Evolutionary conservation across 2,113 vertebrate genomes (phyloP).

Genomic region (Cacatua alba): DNA sequence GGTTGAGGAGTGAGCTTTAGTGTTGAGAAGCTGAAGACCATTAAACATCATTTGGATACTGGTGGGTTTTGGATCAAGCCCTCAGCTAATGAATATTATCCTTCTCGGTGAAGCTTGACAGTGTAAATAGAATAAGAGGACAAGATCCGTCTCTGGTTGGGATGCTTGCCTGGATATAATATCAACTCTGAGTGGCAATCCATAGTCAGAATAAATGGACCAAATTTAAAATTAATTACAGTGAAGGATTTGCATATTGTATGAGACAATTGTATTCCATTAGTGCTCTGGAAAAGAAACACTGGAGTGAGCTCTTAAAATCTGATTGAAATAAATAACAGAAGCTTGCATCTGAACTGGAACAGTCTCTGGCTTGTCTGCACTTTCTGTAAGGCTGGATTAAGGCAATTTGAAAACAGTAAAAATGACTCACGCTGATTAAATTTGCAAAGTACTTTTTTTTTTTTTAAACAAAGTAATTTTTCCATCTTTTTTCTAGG

Average conservation of each 20-base stretch:
- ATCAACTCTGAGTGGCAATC: neutral
- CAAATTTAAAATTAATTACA: constrained; percentile 23
- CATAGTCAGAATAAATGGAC: neutral
- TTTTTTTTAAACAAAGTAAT: neutral
- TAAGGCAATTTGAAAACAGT: neutral
- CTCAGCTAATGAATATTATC: neutral
- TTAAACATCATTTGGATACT: neutral
- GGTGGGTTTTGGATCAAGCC: neutral
- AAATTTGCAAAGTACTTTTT: neutral
- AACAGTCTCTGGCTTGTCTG: neutral
- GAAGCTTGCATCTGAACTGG: neutral
- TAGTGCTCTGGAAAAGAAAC: constrained; percentile 11
- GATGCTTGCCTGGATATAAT: neutral
- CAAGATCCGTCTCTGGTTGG: neutral
- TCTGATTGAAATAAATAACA: constrained; percentile 10
- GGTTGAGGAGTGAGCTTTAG: neutral
- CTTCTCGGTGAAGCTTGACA: neutral
- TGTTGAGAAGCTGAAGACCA: neutral
- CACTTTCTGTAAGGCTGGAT: neutral
- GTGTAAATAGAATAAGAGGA: neutral
- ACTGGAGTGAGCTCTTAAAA: neutral
- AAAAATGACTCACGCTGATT: neutral
- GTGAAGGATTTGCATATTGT: neutral
- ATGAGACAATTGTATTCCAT: neutral
- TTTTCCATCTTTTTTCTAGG: neutral